A percentile compares a stretch with the other conserved stretches of the same genome.
phyloP scores from a whole-genome alignment of 2,113 vertebrate species.

The Aphyosemion australe region DNA sequence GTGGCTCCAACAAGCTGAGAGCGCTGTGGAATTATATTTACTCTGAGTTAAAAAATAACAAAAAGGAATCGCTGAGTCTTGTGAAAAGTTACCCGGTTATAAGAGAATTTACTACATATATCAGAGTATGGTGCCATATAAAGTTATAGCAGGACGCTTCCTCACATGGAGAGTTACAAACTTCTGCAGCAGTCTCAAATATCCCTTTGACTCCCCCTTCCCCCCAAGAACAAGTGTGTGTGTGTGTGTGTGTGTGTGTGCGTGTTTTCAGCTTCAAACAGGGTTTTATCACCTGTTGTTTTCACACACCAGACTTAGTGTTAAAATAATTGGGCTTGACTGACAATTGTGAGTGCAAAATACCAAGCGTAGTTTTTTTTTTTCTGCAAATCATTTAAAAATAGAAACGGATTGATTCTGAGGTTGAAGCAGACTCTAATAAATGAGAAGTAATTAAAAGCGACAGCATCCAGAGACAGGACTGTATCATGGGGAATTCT shows the following conservation, averaged over 20 bases:
- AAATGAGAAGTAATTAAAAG: no score
- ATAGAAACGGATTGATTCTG: background rate
- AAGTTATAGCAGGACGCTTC: no score
- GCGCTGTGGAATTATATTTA: constrained; percentile 29
- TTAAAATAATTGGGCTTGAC: constrained; percentile 30
- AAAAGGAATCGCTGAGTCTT: background rate
- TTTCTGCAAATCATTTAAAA: background rate
- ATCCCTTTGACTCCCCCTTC: background rate
- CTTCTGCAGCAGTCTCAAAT: background rate
- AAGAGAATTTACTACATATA: no score
- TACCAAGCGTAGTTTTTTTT: constrained; percentile 1
- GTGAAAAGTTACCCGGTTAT: no score
- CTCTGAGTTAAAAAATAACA: constrained; percentile 12
- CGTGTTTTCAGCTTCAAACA: constrained; percentile 50
- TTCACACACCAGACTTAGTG: constrained; percentile 40
- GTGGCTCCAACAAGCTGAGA: constrained; percentile 2
- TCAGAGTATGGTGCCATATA: no score
- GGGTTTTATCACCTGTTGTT: constrained; percentile 71
- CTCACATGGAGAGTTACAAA: background rate
- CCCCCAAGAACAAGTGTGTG: constrained; percentile 53
- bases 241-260: constrained; percentile 20
- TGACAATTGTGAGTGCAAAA: constrained; percentile 39
- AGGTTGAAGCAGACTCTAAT: no score
- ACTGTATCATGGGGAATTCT: no score
- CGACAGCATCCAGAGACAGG: no score